Evolutionary conservation across 2,113 vertebrate species (phyloP), one percentile per base, ranked within the genome.

Genomic region (Phoenicopterus ruber): DNA sequence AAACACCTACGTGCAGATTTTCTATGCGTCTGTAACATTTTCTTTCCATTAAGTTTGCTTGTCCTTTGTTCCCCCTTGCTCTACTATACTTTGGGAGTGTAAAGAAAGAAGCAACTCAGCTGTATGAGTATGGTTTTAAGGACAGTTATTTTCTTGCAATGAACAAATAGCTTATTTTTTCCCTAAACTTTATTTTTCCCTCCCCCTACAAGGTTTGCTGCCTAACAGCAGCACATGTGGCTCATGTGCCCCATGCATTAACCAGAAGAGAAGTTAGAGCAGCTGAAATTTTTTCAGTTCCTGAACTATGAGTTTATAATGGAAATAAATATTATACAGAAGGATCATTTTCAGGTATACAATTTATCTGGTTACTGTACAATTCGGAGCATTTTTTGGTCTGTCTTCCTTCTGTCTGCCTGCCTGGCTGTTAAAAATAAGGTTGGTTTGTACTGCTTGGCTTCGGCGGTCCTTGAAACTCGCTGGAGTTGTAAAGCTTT

Each of bases 401-500:
- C 50, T 29, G 3, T 59, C 42, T 90, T 82, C 38, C 17, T 66
- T 57, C 57, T 66, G 14, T 16, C 15, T 66, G 24, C 44, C 47
- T 72, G 17, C 16, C 21, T 82, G 73, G 31, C 6, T 25, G 29
- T 86, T 96, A 90, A 91, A 91, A 80, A 71, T 18, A 70, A 59
- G 34, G 24, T 36, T 85, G n/a, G 49, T 92, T 96, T 94, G 94
- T 97, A 96, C 91, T 88, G 88, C 97, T 98, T 98, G 98, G 98
- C 97, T 98, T 98, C 97, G 97, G 98, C 98, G 98, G 96, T 98
- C 94, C 97, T 97, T 85, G 97, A 98, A 98, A 98, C 97, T 98
- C 63, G 55, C 97, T 89, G 93, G 98, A 97, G 97, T 97, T 98
- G 98, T 98, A 98, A 97, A 98, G 98, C 98, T 99, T 99, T 99